Base-by-base conservation (phyloP, 1,140 invertebrate genomes). In the Drosophila setifemur region DNA sequence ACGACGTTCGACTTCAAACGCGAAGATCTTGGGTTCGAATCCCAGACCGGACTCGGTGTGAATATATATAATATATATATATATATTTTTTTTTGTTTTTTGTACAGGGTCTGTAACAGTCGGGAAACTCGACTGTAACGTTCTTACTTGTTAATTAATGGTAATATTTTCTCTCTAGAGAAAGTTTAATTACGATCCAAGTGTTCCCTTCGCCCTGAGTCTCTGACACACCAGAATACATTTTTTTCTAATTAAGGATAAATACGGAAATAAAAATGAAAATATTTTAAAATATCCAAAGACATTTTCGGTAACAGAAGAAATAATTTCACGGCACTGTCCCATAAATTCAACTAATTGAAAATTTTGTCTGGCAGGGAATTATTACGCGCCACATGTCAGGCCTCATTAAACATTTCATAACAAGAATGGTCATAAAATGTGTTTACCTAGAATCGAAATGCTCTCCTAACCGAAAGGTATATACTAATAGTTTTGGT, bases 291-390 rank as follows among this genome's bases (percentile, higher is more conserved):
- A 61, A 37, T 52, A 52, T 44, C 42, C 54, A 12, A 54, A 48
- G 35, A 53, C 35, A 29, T 42, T 44, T 44, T n/a, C 29, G 9
- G n/a, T n/a, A 26, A 12, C 39, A 43, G 25, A 6, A 8, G 25
- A 50, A 54, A 49, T 45, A 68, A 40, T 64, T 81, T 50, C 25
- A 43, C 63, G 49, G 48, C 16, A 37, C 23, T 42, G 21, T 54
- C 42, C 71, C 70, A 78, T 74, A 83, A 78, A 78, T 85, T 78
- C 35, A 40, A 74, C 73, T 83, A 83, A 83, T 83, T 83, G 74
- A 85, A 77, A 85, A 71, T 78, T 71, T 66, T 73, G 29, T 44
- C 9, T 60, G 47, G 57, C 68, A 82, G 64, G 45, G 48, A 83
- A 57, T 76, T 67, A 64, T 64, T 28, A 54, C 35, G 43, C 54